Conservation (phyloP, 2,113 vertebrate genomes). For the Sceloporus tristichus region DNA sequence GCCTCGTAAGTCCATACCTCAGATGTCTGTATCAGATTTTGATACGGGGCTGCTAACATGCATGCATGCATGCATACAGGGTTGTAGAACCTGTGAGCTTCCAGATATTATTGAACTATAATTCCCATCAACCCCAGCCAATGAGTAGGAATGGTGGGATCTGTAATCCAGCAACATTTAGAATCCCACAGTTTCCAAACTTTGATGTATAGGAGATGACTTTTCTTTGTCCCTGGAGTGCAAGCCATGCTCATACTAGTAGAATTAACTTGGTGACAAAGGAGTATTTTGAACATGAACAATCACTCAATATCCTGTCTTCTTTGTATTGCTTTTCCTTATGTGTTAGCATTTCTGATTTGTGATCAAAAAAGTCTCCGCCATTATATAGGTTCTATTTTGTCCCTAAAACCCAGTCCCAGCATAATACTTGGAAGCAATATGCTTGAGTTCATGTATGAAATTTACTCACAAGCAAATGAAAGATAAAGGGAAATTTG, state of each 20-base stretch:
- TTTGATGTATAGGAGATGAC: neutral
- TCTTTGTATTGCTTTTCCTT: neutral
- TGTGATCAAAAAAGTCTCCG: neutral
- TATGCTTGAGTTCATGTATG: neutral
- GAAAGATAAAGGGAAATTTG: neutral
- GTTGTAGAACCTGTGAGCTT: neutral
- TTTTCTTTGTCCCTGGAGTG: neutral
- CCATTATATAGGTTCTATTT: neutral
- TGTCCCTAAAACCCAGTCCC: neutral
- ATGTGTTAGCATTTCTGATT: neutral
- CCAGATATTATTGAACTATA: neutral
- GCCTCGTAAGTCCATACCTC: too few relatives aligned
- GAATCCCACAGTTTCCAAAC: neutral
- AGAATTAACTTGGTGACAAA: neutral
- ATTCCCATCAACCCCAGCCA: neutral
- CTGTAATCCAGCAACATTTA: neutral
- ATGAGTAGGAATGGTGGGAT: neutral
- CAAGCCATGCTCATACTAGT: too few relatives aligned
- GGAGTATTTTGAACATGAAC: neutral
- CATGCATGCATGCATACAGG: neutral
- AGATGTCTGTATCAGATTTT: neutral
- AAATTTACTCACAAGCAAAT: neutral
- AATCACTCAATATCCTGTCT: neutral
- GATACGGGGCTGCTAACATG: neutral
- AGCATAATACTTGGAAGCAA: neutral